phyloP scores from a whole-genome alignment of 2,797 vertebrate genomes.

The Limnodromus scolopaceus region DNA sequence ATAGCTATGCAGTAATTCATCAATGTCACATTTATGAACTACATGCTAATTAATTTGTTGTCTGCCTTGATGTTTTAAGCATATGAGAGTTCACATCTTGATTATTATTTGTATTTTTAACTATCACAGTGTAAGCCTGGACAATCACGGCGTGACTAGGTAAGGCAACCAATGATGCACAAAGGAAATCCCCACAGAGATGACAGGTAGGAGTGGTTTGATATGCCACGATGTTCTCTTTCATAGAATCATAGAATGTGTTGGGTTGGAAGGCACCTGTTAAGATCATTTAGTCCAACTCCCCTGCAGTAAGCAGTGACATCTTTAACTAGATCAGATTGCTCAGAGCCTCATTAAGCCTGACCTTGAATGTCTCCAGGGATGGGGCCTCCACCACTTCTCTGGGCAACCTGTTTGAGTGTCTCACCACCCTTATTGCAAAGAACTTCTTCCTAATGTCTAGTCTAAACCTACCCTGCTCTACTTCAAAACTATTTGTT shows the following conservation, averaged over 20 bases:
- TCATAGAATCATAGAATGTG: not conserved
- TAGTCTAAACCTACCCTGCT: no score
- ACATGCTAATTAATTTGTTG: slow-evolving; percentile 45
- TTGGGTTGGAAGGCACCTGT: no score
- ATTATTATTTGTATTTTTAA: not conserved
- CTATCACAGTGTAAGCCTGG: accelerated
- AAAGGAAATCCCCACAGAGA: not conserved
- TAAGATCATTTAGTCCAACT: no score
- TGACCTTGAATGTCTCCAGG: no score
- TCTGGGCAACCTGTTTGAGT: no score
- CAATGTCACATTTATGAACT: slow-evolving; percentile 49
- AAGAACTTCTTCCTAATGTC: no score
- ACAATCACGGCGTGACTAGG: accelerated
- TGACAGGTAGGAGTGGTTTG: not conserved
- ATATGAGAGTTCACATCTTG: not conserved
- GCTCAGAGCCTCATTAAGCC: no score
- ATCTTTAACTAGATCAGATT: no score
- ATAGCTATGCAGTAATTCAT: slow-evolving; percentile 31
- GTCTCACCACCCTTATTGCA: no score
- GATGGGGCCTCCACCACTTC: no score
- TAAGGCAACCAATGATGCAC: not conserved
- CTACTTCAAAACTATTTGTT: no score
- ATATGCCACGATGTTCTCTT: not conserved
- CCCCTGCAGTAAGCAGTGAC: no score
- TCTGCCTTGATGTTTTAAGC: not conserved